These are phyloP conservation scores for Antennarius maculatus DNA, from an alignment of 2,797 vertebrate species.

Conservation along the genomic window DNA sequence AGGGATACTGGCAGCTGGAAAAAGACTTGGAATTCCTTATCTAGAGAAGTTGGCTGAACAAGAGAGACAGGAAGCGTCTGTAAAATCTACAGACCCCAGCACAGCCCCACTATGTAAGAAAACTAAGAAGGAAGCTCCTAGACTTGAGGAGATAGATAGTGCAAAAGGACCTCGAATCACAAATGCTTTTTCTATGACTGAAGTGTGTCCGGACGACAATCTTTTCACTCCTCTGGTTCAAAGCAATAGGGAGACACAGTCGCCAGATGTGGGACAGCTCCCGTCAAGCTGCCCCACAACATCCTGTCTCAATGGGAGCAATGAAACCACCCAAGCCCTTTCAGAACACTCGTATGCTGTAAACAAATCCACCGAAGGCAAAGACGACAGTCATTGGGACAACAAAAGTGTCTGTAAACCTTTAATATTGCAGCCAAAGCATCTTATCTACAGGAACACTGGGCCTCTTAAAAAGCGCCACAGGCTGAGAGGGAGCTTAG, in stretches of 20 bases:
- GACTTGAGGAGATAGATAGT: constrained; percentile 86
- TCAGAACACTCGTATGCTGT: constrained; percentile 97
- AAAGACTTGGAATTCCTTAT: constrained; percentile 96
- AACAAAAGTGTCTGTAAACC: constrained; percentile 65
- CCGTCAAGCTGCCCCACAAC: constrained; percentile 71
- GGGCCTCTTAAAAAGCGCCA: constrained; percentile 86
- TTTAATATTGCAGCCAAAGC: constrained; percentile 66
- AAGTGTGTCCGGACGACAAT: constrained; percentile 87
- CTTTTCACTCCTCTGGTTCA: constrained; percentile 90
- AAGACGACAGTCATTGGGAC: constrained; percentile 64
- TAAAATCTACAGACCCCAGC: constrained; percentile 66
- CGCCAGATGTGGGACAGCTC: constrained; percentile 79
- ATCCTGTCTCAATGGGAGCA: constrained; percentile 74
- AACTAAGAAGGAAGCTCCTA: constrained; percentile 86
- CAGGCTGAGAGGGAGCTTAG: constrained; percentile 65
- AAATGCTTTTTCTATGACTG: constrained; percentile 97
- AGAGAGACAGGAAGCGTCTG: constrained; percentile 62
- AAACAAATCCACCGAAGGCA: constrained; percentile 74
- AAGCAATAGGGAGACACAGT: constrained; percentile 84
- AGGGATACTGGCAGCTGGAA: constrained; percentile 91
- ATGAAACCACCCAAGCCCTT: constrained; percentile 87
- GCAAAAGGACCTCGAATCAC: constrained; percentile 94
- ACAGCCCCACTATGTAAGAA: constrained; percentile 60
- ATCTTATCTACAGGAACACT: constrained; percentile 69
- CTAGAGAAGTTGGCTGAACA: constrained; percentile 90